A percentile compares a stretch with the other conserved stretches of the same genome.
Evolutionary conservation across 1,140 invertebrate genomes (phyloP).

Genomic region (Caenorhabditis briggsae): DNA sequence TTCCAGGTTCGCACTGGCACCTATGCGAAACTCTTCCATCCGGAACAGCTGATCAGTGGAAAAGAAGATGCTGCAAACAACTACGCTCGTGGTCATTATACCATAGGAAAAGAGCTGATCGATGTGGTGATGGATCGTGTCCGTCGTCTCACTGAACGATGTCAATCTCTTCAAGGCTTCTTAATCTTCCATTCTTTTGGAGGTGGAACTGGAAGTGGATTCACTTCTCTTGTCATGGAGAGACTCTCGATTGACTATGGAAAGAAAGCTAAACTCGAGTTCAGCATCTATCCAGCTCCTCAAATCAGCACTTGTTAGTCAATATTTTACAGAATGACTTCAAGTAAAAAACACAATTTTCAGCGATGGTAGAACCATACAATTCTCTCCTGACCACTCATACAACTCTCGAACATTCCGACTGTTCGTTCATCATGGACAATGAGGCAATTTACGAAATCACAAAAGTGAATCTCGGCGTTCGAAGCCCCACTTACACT

Average conservation of each 20-base stretch:
- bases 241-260: constrained; percentile 89
- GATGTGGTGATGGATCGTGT: constrained; percentile 79
- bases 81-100: constrained; percentile 80
- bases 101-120: constrained; percentile 80
- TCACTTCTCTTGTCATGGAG: constrained; percentile 89
- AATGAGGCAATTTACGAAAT: constrained; percentile 81
- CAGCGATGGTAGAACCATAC: constrained; percentile 79
- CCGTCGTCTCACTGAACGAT: constrained; percentile 71
- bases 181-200: constrained; percentile 92
- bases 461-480: constrained; percentile 77
- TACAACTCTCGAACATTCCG: constrained; percentile 85
- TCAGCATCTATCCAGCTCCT: constrained; percentile 90
- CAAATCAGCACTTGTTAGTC: constrained; percentile 81
- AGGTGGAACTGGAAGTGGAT: constrained; percentile 89
- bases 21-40: constrained; percentile 79
- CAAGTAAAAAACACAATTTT: constrained; percentile 74
- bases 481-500: constrained; percentile 84
- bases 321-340: constrained; percentile 71
- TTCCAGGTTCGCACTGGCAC: constrained; percentile 71
- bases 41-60: constrained; percentile 79
- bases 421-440: constrained; percentile 87
- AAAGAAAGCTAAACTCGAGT: constrained; percentile 90
- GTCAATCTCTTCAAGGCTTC: constrained; percentile 86
- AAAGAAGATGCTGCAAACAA: constrained; percentile 79
- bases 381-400: constrained; percentile 86